These are phyloP conservation scores for Hylomyscus alleni DNA, from an alignment of 2,797 vertebrate species.

Conservation along the genomic window DNA sequence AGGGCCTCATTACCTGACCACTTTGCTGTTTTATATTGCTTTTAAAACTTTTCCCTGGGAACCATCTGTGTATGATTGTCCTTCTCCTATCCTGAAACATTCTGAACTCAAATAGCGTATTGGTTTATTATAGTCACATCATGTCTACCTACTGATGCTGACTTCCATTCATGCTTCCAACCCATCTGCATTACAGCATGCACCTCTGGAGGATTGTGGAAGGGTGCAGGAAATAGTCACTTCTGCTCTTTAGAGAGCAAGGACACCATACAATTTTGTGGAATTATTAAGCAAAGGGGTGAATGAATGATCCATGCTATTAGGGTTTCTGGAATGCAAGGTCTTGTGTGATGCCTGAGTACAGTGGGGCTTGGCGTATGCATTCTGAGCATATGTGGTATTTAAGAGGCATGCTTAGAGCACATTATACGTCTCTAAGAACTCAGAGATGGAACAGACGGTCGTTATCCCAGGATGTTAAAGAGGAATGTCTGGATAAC, in stretches of 20 bases:
- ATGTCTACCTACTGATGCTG: background rate
- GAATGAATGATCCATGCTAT: background rate
- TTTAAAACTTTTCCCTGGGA: background rate
- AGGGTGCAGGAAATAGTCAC: background rate
- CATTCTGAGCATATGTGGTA: background rate
- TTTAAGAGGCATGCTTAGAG: background rate
- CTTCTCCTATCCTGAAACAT: background rate
- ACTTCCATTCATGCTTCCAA: background rate
- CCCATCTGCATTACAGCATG: background rate
- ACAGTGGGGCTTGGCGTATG: background rate
- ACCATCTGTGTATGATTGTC: rapidly evolving
- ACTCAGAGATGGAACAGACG: conserved; percentile 78
- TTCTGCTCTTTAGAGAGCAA: background rate
- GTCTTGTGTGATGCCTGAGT: background rate
- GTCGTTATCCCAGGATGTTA: conserved; percentile 73
- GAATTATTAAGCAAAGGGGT: conserved; percentile 16
- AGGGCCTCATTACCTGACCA: background rate
- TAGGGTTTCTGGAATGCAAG: background rate
- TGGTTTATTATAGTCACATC: background rate
- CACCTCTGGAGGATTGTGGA: background rate
- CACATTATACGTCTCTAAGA: conserved; percentile 58
- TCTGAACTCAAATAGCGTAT: background rate
- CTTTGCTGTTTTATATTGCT: background rate
- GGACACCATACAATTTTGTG: conserved; percentile 1
- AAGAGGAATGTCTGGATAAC: conserved; percentile 84